Percentiles rank a stretch among this genome's conserved stretches.
Conservation (phyloP, 2,888 invertebrate genomes). For the Lottia gigantea region DNA sequence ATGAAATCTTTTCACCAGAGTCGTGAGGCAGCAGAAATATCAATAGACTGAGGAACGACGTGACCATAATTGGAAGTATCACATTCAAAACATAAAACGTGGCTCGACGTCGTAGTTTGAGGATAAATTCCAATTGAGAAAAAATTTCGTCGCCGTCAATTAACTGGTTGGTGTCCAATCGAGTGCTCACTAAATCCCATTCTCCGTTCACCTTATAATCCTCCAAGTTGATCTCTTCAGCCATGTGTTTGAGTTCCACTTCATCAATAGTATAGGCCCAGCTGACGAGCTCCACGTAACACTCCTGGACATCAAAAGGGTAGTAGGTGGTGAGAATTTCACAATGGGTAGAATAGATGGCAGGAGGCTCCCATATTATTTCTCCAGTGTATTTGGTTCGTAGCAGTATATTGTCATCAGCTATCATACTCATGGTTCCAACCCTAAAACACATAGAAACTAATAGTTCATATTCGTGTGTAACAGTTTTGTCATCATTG, state of each 20-base stretch:
- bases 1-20: conserved; percentile 35
- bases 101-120: conserved; percentile 26
- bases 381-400: conserved; percentile 26
- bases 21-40: conserved; percentile 34
- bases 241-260: conserved; percentile 21
- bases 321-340: conserved; percentile 34
- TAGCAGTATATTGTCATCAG: conserved; percentile 21
- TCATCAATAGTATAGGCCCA: conserved; percentile 28
- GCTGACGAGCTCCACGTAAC: conserved; percentile 29
- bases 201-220: conserved; percentile 27
- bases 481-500: too few species aligned
- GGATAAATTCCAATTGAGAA: conserved; percentile 26
- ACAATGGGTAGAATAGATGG: conserved; percentile 27
- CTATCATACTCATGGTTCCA: conserved; percentile 18
- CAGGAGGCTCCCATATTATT: conserved; percentile 33
- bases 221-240: conserved; percentile 22
- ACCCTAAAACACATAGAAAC: conserved; percentile 19
- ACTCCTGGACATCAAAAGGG: conserved; percentile 34
- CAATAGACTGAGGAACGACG: conserved; percentile 28
- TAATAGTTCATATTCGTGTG: not conserved
- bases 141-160: not conserved
- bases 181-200: conserved; percentile 25
- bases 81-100: conserved; percentile 29
- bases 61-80: conserved; percentile 31
- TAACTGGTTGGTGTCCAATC: not conserved